These are phyloP conservation scores for Cynaeus angustus DNA, from an alignment of 2,888 invertebrate genomes.

Conservation along the genomic window DNA sequence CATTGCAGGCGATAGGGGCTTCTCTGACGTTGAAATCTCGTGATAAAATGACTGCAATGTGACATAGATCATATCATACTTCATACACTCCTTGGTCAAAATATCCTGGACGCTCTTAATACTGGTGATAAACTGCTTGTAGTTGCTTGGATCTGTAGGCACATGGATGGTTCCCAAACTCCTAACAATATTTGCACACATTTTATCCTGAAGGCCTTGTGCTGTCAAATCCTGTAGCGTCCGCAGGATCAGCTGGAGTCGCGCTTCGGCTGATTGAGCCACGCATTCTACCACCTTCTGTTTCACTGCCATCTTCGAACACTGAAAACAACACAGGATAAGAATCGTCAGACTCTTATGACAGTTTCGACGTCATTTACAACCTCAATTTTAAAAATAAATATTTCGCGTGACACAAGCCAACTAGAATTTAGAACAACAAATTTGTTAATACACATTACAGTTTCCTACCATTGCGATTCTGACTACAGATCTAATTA, in stretches of 20 bases:
- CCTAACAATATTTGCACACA: slow-evolving; percentile 74
- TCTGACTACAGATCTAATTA: not conserved
- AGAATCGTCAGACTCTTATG: not conserved
- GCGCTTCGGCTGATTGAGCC: slow-evolving; percentile 67
- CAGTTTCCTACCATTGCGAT: slow-evolving; percentile 15
- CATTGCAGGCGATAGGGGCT: slow-evolving; percentile 75
- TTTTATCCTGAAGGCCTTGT: slow-evolving; percentile 71
- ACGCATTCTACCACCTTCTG: slow-evolving; percentile 75
- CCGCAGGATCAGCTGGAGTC: slow-evolving; percentile 73
- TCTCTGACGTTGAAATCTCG: slow-evolving; percentile 76
- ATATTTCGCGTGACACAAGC: slow-evolving; percentile 28
- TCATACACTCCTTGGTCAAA: slow-evolving; percentile 66
- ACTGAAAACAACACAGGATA: slow-evolving; percentile 7
- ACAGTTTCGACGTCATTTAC: slow-evolving; percentile 26
- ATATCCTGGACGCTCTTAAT: slow-evolving; percentile 66
- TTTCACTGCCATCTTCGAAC: slow-evolving; percentile 74
- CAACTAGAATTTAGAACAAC: slow-evolving; percentile 21
- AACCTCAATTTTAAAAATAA: slow-evolving; percentile 37
- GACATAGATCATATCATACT: slow-evolving; percentile 73
- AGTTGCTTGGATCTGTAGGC: slow-evolving; percentile 63
- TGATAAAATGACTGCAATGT: slow-evolving; percentile 77
- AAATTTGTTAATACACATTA: slow-evolving; percentile 6
- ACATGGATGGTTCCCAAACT: slow-evolving; percentile 71
- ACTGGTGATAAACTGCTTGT: slow-evolving; percentile 66
- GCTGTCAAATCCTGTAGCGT: slow-evolving; percentile 71